These are phyloP conservation scores for Charanyca ferruginea DNA, from an alignment of 2,888 invertebrate genomes.

Conservation along the genomic window DNA sequence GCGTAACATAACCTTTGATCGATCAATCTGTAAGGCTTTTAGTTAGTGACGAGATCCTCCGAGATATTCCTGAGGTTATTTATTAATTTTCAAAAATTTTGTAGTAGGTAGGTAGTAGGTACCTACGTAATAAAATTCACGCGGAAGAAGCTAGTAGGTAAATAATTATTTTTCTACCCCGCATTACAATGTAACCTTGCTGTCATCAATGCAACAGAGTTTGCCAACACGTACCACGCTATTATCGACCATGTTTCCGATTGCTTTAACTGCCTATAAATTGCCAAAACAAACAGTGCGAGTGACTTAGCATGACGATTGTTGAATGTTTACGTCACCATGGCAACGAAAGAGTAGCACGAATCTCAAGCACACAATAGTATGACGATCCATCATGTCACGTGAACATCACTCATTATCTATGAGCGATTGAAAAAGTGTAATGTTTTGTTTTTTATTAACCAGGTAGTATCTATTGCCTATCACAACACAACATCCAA, in stretches of 20 bases:
- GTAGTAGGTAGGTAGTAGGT: no score
- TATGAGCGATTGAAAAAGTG: no score
- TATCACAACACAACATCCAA: no score
- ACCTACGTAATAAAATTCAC: no score
- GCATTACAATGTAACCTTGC: slow-evolving; percentile 13
- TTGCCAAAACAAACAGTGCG: slow-evolving; percentile 32
- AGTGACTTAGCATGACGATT: slow-evolving; percentile 38
- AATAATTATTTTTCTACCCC: neutral
- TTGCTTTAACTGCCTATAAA: slow-evolving; percentile 11
- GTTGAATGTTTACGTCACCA: slow-evolving; percentile 48
- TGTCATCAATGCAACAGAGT: neutral
- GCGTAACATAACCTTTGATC: no score
- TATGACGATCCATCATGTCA: slow-evolving; percentile 19
- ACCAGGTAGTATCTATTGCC: no score
- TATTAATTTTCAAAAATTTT: no score
- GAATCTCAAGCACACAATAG: slow-evolving; percentile 7
- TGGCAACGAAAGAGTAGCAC: slow-evolving; percentile 19
- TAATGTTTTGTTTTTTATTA: no score
- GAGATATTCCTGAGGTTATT: no score
- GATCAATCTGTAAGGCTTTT: no score
- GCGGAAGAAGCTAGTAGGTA: no score
- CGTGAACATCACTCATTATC: slow-evolving; percentile 1
- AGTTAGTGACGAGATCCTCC: no score
- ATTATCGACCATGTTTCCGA: slow-evolving; percentile 5
- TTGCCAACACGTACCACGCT: slow-evolving; percentile 1